These are phyloP conservation scores for Sabellastarte sp. DNA, from an alignment of 2,888 invertebrate species.

Conservation along the genomic window DNA sequence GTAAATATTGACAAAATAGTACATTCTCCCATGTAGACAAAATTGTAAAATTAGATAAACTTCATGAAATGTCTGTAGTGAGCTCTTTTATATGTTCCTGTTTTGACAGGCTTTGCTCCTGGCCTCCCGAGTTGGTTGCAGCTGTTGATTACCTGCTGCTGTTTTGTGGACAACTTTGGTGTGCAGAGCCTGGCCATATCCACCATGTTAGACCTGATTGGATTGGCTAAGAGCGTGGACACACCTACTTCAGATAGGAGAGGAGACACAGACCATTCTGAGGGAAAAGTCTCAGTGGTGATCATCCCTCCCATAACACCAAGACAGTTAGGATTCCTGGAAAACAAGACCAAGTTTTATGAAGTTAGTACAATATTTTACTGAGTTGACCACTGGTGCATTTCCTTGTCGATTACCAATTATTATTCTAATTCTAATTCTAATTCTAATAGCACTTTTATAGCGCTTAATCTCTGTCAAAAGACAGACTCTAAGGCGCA, in stretches of 20 bases:
- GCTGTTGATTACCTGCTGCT: conserved; percentile 70
- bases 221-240: conserved; percentile 64
- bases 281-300: conserved; percentile 66
- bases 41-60: too few relatives aligned
- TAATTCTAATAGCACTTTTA: too few relatives aligned
- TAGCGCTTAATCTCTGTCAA: too few relatives aligned
- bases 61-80: too few relatives aligned
- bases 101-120: conserved; percentile 49
- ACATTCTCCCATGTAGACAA: too few relatives aligned
- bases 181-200: conserved; percentile 67
- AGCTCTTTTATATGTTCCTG: too few relatives aligned
- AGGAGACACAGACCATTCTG: conserved; percentile 7
- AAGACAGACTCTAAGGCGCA: too few relatives aligned
- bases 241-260: conserved; percentile 6
- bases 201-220: conserved; percentile 72
- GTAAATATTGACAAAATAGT: too few relatives aligned
- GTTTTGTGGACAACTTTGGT: conserved; percentile 65
- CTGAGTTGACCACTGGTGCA: too few relatives aligned
- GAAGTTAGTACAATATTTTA: conserved; percentile 63
- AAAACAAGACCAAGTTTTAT: conserved; percentile 70
- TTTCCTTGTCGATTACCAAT: too few relatives aligned
- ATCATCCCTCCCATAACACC: conserved; percentile 72
- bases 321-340: conserved; percentile 69
- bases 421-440: too few relatives aligned
- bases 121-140: conserved; percentile 68